Percentiles rank a stretch among this genome's conserved stretches.
Evolutionary conservation across 2,797 vertebrate genomes (phyloP).

Genomic region (Apogon hyalosoma): DNA sequence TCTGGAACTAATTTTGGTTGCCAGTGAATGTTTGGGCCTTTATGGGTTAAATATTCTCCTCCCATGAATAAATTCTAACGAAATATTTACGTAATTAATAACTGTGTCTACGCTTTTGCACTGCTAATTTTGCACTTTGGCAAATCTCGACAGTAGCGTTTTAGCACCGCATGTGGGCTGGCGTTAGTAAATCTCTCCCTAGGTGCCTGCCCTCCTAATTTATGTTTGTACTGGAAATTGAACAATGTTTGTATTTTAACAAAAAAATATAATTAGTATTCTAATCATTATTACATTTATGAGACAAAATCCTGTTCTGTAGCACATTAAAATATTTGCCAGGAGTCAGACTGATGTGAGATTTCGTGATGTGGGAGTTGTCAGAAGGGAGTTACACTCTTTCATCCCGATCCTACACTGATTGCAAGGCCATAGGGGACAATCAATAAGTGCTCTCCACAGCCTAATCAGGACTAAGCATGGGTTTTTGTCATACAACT

Average conservation of each 20-base stretch:
- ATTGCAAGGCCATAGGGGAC: constrained; percentile 61
- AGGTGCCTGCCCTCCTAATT: too few relatives aligned
- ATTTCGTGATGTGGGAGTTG: constrained; percentile 40
- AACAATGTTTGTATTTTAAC: constrained; percentile 3
- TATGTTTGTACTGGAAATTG: not conserved
- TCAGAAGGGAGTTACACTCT: constrained; percentile 26
- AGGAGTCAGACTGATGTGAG: constrained; percentile 35
- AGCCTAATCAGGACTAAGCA: constrained; percentile 60
- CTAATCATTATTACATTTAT: not conserved
- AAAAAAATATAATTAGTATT: not conserved
- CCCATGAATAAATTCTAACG: too few relatives aligned
- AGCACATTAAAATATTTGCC: constrained; percentile 20
- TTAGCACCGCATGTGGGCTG: too few relatives aligned
- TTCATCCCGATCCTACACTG: constrained; percentile 57
- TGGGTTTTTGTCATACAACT: constrained; percentile 40
- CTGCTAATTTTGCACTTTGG: too few relatives aligned
- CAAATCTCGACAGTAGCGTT: too few relatives aligned
- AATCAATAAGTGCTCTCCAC: constrained; percentile 61
- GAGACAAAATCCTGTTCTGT: not conserved
- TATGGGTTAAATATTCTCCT: too few relatives aligned
- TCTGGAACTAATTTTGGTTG: too few relatives aligned
- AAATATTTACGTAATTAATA: too few relatives aligned
- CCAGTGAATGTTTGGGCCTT: too few relatives aligned
- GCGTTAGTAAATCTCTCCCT: too few relatives aligned
- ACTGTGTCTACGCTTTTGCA: too few relatives aligned